A percentile compares a stretch with the other conserved stretches of the same genome.
phyloP scores from a whole-genome alignment of 37 sponge, comb jelly and placozoan species.

The Cliona cf. orientalis region DNA sequence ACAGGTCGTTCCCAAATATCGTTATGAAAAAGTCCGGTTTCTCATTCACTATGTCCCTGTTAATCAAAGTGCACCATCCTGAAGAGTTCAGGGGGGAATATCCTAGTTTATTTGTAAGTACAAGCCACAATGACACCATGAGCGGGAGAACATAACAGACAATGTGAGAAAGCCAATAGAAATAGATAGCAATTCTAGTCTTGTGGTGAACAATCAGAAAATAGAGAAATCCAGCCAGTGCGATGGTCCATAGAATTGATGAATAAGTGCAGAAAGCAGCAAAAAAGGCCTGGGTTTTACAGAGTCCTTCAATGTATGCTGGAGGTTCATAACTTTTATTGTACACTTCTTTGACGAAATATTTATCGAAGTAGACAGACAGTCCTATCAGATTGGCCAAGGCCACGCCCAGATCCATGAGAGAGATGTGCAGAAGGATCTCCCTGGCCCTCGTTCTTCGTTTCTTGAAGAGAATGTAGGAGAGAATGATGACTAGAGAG shows the following conservation, averaged over 20 bases:
- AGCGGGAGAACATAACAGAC: slow-evolving; percentile 62
- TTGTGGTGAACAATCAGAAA: slow-evolving; percentile 6
- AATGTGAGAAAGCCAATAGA: slow-evolving; percentile 3
- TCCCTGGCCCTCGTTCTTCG: slow-evolving; percentile 45
- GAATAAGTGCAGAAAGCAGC: slow-evolving; percentile 59
- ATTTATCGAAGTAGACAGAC: slow-evolving; percentile 51
- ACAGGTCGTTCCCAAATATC: slow-evolving; percentile 61
- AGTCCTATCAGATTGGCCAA: slow-evolving; percentile 55
- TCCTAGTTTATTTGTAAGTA: slow-evolving; percentile 28
- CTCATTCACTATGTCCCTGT: neutral
- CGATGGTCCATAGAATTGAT: slow-evolving; percentile 71
- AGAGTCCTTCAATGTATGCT: neutral
- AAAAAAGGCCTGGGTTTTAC: slow-evolving; percentile 61
- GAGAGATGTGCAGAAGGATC: slow-evolving; percentile 67
- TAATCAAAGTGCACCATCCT: slow-evolving; percentile 71
- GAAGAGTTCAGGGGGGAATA: slow-evolving; percentile 68
- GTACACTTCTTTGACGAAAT: no score
- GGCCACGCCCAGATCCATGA: slow-evolving; percentile 70
- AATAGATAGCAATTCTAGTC: no score
- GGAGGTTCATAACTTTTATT: neutral
- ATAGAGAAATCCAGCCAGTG: slow-evolving; percentile 62
- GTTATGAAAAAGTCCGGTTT: neutral
- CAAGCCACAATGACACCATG: slow-evolving; percentile 35
- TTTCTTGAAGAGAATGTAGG: slow-evolving; percentile 38
- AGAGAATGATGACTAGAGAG: slow-evolving; percentile 59